Base-by-base conservation (phyloP, 2,113 vertebrate species). In the Nasalis larvatus region DNA sequence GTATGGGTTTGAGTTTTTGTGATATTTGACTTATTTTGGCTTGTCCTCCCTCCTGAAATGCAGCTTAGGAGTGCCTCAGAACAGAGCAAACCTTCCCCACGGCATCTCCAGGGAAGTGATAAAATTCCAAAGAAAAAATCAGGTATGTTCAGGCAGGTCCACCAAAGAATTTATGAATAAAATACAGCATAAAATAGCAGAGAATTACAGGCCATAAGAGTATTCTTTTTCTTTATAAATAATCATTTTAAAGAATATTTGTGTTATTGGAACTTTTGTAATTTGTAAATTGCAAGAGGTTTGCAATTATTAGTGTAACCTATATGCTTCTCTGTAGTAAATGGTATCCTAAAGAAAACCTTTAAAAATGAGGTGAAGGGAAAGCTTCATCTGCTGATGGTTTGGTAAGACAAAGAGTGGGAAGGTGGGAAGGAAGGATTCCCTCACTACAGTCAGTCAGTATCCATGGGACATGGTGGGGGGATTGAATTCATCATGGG, bases 191-290 rank as follows among this genome's bases (percentile, higher is more conserved):
- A 32, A 96, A 81, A 45, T 66, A 42, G 0, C 13, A 52, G 27
- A 93, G 30, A 56, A 25, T 20, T 52, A 5, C 18, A 21, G 8
- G 2, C 54, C 13, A 11, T 82, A 17, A 95, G 3, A 37, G 9
- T 78, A 11, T 52, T 63, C 27, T 77, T 76, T 45, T 86, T 32
- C 18, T 76, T 63, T 20, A 66, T 77, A 83, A 77, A 37, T 58
- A 73, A 76, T 47, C n/a, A 45, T 81, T 96, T 84, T n/a, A 74
- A 84, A 68, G 27, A 95, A 73, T 47, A 80, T 88, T 21, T 23
- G 9, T 86, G 21, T 42, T 76, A 35, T 86, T 68, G 10, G n/a
- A 54, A 80, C 47, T 10, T 60, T 81, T 60, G 6, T 35, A 87
- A 49, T 69, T 56, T 94, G 60, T 63, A 63, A 63, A 63, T 63